Percentiles rank a stretch among this genome's conserved stretches.
Conservation (phyloP, 2,113 vertebrate genomes). For the Sapayoa aenigma region DNA sequence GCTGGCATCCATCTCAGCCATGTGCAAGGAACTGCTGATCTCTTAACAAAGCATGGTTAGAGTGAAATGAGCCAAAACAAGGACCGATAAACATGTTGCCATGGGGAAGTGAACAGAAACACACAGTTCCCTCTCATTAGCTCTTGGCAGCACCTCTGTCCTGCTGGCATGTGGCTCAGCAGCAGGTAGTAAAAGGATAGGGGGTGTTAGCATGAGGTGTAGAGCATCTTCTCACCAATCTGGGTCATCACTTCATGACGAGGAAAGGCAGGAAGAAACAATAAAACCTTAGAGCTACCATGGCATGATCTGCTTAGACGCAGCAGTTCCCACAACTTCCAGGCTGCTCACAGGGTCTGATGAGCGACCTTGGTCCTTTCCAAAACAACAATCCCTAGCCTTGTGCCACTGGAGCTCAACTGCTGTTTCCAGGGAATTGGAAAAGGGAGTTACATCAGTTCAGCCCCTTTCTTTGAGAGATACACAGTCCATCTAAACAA, state of each 20-base stretch:
- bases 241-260: rapidly evolving
- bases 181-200: not conserved
- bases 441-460: not conserved
- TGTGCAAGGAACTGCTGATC: not conserved
- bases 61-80: not conserved
- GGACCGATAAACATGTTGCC: not conserved
- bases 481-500: not conserved
- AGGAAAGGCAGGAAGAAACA: not conserved
- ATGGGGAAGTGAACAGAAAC: not conserved
- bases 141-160: not conserved
- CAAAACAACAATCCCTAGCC: not conserved
- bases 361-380: not conserved
- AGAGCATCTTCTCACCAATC: rapidly evolving
- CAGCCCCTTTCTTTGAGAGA: not conserved
- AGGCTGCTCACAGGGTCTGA: not conserved
- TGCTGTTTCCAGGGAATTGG: not conserved
- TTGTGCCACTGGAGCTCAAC: not conserved
- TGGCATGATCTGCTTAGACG: not conserved
- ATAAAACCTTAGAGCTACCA: not conserved
- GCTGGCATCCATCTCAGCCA: not conserved
- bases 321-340: not conserved
- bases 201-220: not conserved
- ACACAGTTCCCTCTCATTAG: not conserved
- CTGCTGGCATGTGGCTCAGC: not conserved
- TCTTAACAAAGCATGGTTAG: rapidly evolving